Percentiles rank a stretch among this genome's conserved stretches.
These are phyloP conservation scores for Enoplosus armatus DNA, from an alignment of 2,797 vertebrate species.

Conservation along the genomic window DNA sequence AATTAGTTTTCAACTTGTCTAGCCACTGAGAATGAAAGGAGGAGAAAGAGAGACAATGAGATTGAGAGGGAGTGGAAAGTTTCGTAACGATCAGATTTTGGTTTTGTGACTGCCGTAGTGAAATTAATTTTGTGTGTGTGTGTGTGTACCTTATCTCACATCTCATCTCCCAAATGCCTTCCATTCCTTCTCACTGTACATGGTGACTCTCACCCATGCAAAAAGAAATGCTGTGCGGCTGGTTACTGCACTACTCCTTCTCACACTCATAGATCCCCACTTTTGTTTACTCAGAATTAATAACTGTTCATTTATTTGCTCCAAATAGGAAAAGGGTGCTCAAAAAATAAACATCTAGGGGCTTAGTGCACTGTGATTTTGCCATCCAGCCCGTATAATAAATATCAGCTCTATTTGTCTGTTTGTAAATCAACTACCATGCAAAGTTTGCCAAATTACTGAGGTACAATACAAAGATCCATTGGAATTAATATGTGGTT, in stretches of 20 bases:
- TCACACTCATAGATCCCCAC: not conserved
- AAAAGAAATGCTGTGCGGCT: constrained; percentile 73
- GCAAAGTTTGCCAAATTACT: not conserved
- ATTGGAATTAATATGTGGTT: not conserved
- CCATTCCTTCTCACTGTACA: constrained; percentile 59
- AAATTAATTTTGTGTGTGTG: constrained; percentile 5
- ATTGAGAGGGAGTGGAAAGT: constrained; percentile 15
- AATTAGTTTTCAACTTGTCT: constrained; percentile 9
- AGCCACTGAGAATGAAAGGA: constrained; percentile 7
- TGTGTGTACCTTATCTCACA: constrained; percentile 56
- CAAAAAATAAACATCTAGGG: constrained; percentile 15
- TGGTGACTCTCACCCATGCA: constrained; percentile 50
- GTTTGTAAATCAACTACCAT: not conserved
- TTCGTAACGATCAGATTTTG: constrained; percentile 21
- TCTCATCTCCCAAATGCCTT: constrained; percentile 70
- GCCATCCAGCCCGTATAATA: not conserved
- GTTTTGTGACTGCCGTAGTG: constrained; percentile 4
- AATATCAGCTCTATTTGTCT: not conserved
- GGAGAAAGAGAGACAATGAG: not conserved
- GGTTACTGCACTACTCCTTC: constrained; percentile 33
- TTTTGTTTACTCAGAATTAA: constrained; percentile 38
- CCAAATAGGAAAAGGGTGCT: not conserved
- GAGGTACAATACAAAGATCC: not conserved
- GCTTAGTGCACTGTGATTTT: not conserved
- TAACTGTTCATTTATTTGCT: constrained; percentile 12